These are phyloP conservation scores for Pelmatolapia mariae DNA, from an alignment of 2,113 vertebrate species.

Conservation along the genomic window DNA sequence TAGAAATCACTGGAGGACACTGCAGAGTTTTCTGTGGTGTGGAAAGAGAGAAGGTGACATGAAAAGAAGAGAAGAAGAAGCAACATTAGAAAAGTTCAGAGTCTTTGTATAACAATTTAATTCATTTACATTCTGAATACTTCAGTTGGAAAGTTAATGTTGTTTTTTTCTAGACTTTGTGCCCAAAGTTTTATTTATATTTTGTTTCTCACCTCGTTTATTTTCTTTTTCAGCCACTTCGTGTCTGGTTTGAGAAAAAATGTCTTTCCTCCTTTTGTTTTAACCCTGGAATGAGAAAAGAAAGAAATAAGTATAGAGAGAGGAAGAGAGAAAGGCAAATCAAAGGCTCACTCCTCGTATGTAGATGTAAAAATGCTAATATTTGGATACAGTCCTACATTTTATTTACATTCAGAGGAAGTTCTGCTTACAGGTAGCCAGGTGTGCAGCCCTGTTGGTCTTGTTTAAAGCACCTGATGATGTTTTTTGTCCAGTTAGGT, in stretches of 20 bases:
- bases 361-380: not conserved
- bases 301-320: not conserved
- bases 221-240: not conserved
- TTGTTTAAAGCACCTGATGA: fast-evolving
- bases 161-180: not conserved
- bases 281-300: not conserved
- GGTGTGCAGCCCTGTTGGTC: not conserved
- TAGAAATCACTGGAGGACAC: not conserved
- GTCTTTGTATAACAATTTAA: not conserved
- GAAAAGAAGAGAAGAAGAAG: fast-evolving
- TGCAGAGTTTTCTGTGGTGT: not conserved
- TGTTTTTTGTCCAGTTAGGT: not conserved
- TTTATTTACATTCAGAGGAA: not conserved
- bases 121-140: not conserved
- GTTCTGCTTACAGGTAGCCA: not conserved
- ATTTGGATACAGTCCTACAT: not conserved
- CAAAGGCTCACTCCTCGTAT: not conserved
- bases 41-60: not conserved
- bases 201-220: fast-evolving
- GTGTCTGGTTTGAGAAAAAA: not conserved
- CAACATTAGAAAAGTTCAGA: not conserved
- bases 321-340: not conserved
- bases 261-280: not conserved
- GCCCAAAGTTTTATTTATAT: fast-evolving
- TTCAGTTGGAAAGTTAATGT: not conserved